Percentiles rank a stretch among this genome's conserved stretches.
Conservation (phyloP, 2,888 invertebrate species). For the Oscheius sp. region DNA sequence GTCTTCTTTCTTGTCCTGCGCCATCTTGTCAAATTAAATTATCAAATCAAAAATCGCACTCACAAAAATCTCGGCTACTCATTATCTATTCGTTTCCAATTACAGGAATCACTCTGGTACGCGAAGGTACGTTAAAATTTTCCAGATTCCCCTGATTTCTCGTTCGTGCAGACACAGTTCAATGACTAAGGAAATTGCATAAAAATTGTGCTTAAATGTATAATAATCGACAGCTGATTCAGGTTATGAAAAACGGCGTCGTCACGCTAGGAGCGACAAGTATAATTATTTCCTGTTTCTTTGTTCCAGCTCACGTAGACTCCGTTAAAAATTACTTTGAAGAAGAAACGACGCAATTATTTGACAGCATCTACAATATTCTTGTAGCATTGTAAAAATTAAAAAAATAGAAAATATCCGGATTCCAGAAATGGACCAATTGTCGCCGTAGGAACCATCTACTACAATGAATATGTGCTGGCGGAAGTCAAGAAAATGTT, state of each 20-base stretch:
- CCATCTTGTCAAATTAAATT: no score
- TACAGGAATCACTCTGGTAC: conserved; percentile 6
- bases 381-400: neutral
- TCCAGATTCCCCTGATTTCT: no score
- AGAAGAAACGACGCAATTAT: neutral
- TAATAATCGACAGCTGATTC: no score
- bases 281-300: neutral
- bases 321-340: neutral
- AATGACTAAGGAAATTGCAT: no score
- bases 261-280: neutral
- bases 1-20: no score
- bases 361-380: neutral
- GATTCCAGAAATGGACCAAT: neutral
- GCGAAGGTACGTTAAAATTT: no score
- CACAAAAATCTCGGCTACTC: neutral
- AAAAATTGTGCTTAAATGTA: no score
- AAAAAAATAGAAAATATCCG: no score
- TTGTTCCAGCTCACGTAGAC: neutral
- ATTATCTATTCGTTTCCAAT: conserved; percentile 15
- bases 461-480: neutral
- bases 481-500: neutral
- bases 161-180: no score
- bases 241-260: no score
- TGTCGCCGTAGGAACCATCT: neutral
- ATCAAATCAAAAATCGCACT: no score